A percentile compares a stretch with the other conserved stretches of the same genome.
These are phyloP conservation scores for Odocoileus virginianus DNA, from an alignment of 2,113 vertebrate genomes.

Conservation along the genomic window DNA sequence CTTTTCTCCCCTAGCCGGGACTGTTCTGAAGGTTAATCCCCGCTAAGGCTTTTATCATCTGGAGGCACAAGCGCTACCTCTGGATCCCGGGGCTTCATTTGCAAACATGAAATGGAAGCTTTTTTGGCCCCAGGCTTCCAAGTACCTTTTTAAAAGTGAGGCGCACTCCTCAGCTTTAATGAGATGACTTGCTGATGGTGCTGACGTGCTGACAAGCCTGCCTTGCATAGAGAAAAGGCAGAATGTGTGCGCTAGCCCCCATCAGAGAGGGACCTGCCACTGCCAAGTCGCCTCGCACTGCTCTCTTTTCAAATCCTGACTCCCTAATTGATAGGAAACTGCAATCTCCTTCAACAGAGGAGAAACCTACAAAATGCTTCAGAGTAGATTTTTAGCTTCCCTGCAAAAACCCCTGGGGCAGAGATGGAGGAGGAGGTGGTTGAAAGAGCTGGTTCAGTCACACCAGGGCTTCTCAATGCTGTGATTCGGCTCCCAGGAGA, in stretches of 20 bases:
- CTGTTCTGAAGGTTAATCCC: neutral
- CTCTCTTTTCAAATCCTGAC: neutral
- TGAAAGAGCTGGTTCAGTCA: neutral
- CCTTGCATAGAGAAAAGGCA: too few relatives aligned
- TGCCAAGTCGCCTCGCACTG: neutral
- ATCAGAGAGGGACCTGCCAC: neutral
- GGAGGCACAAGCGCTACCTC: neutral
- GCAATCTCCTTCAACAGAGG: neutral
- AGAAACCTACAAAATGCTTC: neutral
- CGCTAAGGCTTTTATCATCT: neutral
- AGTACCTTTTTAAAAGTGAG: neutral
- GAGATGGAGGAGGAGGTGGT: neutral
- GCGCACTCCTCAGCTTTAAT: neutral
- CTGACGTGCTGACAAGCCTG: neutral
- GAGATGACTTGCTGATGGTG: neutral
- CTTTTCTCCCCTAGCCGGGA: fast-evolving
- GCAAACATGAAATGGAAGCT: neutral
- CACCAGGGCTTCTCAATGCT: neutral
- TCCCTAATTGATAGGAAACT: neutral
- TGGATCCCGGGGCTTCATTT: neutral
- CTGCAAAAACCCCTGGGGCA: neutral
- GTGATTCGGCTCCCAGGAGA: neutral
- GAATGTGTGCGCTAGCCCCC: fast-evolving
- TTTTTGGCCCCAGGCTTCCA: neutral
- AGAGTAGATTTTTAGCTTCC: neutral